Percentiles rank a stretch among this genome's conserved stretches.
phyloP scores from a whole-genome alignment of 2,113 vertebrate genomes.

The Hystrix cristata region DNA sequence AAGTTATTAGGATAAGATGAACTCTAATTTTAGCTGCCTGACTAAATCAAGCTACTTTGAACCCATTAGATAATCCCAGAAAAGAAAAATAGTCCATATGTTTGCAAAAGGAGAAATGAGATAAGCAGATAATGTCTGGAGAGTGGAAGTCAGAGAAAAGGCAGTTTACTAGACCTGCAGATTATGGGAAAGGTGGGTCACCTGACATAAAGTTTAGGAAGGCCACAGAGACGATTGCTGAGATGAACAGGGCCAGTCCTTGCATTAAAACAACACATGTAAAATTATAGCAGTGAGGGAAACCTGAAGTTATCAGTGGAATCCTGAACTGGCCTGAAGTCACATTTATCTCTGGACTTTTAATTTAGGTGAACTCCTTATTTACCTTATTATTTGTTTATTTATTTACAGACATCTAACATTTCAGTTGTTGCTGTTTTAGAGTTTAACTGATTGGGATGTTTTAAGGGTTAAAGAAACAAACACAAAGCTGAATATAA shows the following conservation, averaged over 20 bases:
- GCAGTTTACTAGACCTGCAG: neutral
- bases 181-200: neutral
- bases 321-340: neutral
- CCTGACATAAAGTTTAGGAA: neutral
- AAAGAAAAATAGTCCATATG: neutral
- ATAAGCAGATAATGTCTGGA: neutral
- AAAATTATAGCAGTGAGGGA: neutral
- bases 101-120: neutral
- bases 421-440: neutral
- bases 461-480: constrained; percentile 2
- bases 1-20: neutral
- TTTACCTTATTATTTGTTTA: neutral
- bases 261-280: neutral
- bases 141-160: neutral
- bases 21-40: neutral
- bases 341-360: neutral
- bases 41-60: neutral
- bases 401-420: neutral
- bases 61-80: neutral
- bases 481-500: neutral
- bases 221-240: neutral
- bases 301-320: neutral
- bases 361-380: neutral
- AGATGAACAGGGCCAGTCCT: neutral
- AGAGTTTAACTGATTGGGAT: neutral